Base-by-base conservation (phyloP, 2,113 vertebrate genomes). In the Prietella phreatophila region DNA sequence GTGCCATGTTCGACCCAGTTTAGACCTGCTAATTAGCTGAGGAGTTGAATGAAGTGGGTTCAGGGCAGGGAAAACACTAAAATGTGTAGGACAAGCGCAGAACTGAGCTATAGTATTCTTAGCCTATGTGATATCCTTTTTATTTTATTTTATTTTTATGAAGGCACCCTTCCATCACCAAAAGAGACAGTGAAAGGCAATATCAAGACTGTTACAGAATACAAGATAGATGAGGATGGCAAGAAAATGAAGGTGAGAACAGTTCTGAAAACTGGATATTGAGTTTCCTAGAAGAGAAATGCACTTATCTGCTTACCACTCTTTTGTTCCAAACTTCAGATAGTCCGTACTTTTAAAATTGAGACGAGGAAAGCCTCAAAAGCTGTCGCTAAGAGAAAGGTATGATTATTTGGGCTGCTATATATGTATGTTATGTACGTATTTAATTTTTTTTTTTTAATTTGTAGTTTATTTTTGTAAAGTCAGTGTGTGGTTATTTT, bases 341-440 rank as follows among this genome's bases (percentile, higher is more conserved):
- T 99, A 89, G 92, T 99, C 75, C 95, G 98, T 4, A 99, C 97
- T 2, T 98, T 99, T 93, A 97, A 97, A 88, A 98, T 99, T 0
- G 97, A 99, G 92, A 99, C 95, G 1, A 95, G 97, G 47, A 99
- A 99, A 91, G 98, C 98, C 0, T 99, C 98, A 1, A 99, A 99
- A 93, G 98, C 97, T 5, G 97, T 99, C 76, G 98, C 98, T 0
- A 95, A 96, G 55, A 95, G 98, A 90, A 99, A 99, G 96, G 98
- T 98, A 82, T 36, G 93, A 20, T 50, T 76, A 71, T 2, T 60
- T 88, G 4, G 7, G 56, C 33, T 13, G 9, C 15, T 8, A 30
- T 25, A 50, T 79, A 53, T 33, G 17, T 36, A 36, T 36, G 36
- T 50, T 27, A 47, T 15, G 25, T 4, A 50, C 42, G 9, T 55